These are phyloP conservation scores for Brevimyrus niger DNA, from an alignment of 2,113 vertebrate genomes.

Conservation along the genomic window DNA sequence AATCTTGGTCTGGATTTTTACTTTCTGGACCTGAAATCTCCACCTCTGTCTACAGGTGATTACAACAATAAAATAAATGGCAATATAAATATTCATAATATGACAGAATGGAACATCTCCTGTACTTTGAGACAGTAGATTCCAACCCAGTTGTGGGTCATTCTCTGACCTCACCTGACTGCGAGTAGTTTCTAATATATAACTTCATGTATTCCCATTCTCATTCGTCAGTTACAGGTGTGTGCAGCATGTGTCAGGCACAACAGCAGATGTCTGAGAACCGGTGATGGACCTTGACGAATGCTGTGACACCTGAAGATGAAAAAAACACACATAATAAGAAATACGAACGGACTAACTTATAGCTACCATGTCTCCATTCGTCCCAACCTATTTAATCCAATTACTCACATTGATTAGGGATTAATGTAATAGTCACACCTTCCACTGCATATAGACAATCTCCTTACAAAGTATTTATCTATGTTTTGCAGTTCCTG, in stretches of 20 bases:
- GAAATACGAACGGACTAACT: background rate
- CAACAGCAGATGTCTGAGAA: background rate
- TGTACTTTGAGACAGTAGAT: conserved; percentile 1
- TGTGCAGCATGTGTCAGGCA: background rate
- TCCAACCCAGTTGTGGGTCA: background rate
- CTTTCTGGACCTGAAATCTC: too few species aligned
- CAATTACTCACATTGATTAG: background rate
- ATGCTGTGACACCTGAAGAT: background rate
- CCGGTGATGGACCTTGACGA: background rate
- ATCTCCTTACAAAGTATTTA: background rate
- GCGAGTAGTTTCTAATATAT: background rate
- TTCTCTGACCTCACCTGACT: background rate
- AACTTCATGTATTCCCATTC: conserved; percentile 1
- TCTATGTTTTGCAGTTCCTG: background rate
- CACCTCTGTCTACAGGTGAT: background rate
- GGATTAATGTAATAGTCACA: background rate
- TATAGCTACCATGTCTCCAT: background rate
- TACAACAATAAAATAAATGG: background rate
- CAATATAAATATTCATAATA: background rate
- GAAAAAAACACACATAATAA: background rate
- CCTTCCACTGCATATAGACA: background rate
- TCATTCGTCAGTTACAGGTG: background rate
- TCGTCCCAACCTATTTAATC: background rate
- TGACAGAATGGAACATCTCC: background rate
- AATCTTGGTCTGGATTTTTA: background rate